Base-by-base conservation (phyloP, 2,797 vertebrate species). In the Apogon talboti region DNA sequence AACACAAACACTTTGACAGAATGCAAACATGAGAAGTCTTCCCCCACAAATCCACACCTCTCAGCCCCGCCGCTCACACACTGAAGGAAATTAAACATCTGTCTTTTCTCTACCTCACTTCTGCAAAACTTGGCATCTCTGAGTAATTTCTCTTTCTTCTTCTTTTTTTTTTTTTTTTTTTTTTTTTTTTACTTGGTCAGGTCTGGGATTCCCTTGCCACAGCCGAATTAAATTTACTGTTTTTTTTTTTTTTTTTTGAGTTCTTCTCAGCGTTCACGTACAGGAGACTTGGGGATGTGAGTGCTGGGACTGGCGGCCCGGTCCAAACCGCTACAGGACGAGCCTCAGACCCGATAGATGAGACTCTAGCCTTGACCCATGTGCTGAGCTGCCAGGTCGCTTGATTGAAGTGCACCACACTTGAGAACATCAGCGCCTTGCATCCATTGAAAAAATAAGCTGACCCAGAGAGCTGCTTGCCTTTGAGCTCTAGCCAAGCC, bases 401-500 rank as follows among this genome's bases (percentile, higher is more conserved):
- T 83, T 90, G 91, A 92, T 90, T 92, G 90, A 92, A 91, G 90
- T 85, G 84, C 91, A 74, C 88, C 91, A 87, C 89, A 92, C 90
- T 89, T 86, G 86, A 93, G 89, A 92, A 92, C 83, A 92, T 91
- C 90, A 91, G 90, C 84, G 86, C 88, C 87, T 91, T 83, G 86
- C 84, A 88, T 91, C 89, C 87, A 90, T 88, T 92, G 90, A 92
- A 93, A 91, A 92, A 92, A 90, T 91, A 89, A 91, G 87, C 89
- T 93, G 92, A 93, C 91, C 92, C 90, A 79, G 87, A 91, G 91
- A 87, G 85, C 87, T 67, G 86, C 79, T 86, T 68, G 89, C 85
- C 92, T 93, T 93, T 93, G 92, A 93, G 92, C 87, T 58, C 61
- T 12, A 89, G 92, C 93, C 93, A 93, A 93, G 81, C 91, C 93